Evolutionary conservation across 2,888 invertebrate genomes (phyloP), one percentile per base, ranked within the genome.

Genomic region (Rhopalosiphum nymphaeae): DNA sequence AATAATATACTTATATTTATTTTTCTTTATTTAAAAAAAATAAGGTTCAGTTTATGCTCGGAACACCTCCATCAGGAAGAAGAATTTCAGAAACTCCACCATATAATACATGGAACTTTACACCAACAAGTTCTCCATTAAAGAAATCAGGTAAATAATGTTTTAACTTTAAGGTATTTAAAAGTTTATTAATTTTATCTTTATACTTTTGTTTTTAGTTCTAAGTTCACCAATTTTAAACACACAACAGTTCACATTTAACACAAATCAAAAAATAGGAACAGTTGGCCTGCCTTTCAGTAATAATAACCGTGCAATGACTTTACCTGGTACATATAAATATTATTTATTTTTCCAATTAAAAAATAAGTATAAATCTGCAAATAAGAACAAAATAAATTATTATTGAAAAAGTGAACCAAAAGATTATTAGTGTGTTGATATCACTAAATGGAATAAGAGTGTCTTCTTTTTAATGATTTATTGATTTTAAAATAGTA

Each of bases 21-120:
- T 85, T 91, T 56, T 0, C 1, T 85, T 56, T 46, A n/a, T 56
- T 85, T n/a, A 25, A 4, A 44, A n/a, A 56, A 95, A 89, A 91
- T 7, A 95, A 97, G 97, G 97, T 98, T 92, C 98, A 98, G 96
- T 98, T 98, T 96, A 97, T 97, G 93, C 98, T 98, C 96, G 98
- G 98, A 94, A 98, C 98, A 91, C 98, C 98, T 94, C 98, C 98
- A 89, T 97, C 97, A 91, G 96, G 97, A 92, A 95, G 95, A 91
- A 96, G 96, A 93, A 95, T 96, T 91, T 97, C 97, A 94, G 97
- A 97, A 95, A 97, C 97, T n/a, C 97, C 97, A 44, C 94, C 90
- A n/a, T 94, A 90, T 42, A 97, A 97, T 95, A 97, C 97, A 95
- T 98, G 98, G 98, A 98, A 98, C 95, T 98, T 98, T 84, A 98